A percentile compares a stretch with the other conserved stretches of the same genome.
Conservation (phyloP, 2,797 vertebrate genomes). For the Numenius phaeopus region DNA sequence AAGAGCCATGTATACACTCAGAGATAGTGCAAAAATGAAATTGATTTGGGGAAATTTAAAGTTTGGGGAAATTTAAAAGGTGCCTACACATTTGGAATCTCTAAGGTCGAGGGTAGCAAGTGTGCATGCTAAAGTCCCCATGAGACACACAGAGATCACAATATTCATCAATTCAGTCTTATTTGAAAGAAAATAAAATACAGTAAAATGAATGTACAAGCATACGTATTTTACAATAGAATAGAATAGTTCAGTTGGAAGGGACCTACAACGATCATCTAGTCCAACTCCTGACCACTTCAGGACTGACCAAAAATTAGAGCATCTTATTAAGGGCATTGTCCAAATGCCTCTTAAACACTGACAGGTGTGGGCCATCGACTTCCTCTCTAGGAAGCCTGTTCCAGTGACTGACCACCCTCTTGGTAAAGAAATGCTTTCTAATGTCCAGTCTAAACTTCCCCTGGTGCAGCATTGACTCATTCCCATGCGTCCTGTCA, state of each 20-base stretch:
- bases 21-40: not conserved
- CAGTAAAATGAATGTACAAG: not conserved
- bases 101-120: not conserved
- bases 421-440: not conserved
- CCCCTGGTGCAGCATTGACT: too few relatives aligned
- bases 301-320: not conserved
- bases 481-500: too few relatives aligned
- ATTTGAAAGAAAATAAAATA: not conserved
- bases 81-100: not conserved
- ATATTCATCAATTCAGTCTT: not conserved
- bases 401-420: not conserved
- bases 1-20: not conserved
- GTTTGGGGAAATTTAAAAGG: not conserved
- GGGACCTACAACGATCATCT: not conserved
- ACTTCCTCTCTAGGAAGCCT: not conserved
- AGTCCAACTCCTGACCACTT: not conserved
- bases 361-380: not conserved
- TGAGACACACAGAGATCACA: not conserved
- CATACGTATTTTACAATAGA: not conserved
- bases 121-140: not conserved
- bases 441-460: not conserved
- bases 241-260: not conserved
- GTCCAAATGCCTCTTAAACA: not conserved
- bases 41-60: not conserved
- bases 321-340: not conserved